Evolutionary conservation across 1,140 invertebrate genomes (phyloP).

Genomic region (Sycobia sp.): DNA sequence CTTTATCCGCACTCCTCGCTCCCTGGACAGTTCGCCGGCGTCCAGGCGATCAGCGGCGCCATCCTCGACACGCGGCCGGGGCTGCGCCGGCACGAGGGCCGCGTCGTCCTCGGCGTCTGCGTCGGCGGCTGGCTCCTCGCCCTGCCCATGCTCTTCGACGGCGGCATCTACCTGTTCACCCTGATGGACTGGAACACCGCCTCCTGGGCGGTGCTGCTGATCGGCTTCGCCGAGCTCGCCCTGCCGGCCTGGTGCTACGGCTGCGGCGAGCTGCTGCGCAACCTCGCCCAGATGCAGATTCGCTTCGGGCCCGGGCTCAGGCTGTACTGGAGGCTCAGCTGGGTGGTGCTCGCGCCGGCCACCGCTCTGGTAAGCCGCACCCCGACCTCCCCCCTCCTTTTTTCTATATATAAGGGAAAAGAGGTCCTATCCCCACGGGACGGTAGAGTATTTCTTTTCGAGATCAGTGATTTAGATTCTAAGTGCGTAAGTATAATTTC

Average conservation of each 20-base stretch:
- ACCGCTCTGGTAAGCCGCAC: conserved; percentile 65
- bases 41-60: conserved; percentile 79
- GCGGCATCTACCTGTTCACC: conserved; percentile 77
- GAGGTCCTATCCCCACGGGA: too few species aligned
- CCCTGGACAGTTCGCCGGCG: conserved; percentile 74
- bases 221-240: conserved; percentile 73
- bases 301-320: conserved; percentile 57
- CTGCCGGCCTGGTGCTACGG: conserved; percentile 78
- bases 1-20: too few species aligned
- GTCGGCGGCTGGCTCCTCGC: conserved; percentile 68
- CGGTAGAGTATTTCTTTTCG: too few species aligned
- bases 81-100: conserved; percentile 66
- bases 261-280: conserved; percentile 63
- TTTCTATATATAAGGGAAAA: too few species aligned
- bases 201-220: conserved; percentile 80
- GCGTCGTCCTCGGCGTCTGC: conserved; percentile 69
- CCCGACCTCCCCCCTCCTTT: conserved; percentile 33
- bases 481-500: too few species aligned
- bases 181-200: conserved; percentile 83
- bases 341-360: conserved; percentile 64
- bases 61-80: conserved; percentile 74
- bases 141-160: conserved; percentile 72
- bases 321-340: conserved; percentile 66
- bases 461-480: too few species aligned
- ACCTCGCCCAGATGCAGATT: conserved; percentile 66